These are phyloP conservation scores for Apodemus speciosus DNA, from an alignment of 2,113 vertebrate species.

Conservation along the genomic window DNA sequence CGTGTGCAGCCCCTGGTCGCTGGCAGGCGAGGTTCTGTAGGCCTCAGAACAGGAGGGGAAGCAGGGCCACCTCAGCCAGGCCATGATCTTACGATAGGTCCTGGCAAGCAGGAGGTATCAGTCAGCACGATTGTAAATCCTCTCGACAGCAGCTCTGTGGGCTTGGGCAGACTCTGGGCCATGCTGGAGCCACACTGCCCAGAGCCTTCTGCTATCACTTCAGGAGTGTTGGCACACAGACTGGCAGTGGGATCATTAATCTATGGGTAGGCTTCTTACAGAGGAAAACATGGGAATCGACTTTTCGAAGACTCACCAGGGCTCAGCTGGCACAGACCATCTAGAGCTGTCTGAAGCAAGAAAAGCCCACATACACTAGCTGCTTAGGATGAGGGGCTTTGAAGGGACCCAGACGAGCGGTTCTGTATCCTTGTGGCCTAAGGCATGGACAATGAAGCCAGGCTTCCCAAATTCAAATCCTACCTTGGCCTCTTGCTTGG, in stretches of 20 bases:
- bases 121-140: constrained; percentile 46
- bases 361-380: not conserved
- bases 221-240: constrained; percentile 50
- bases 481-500: not conserved
- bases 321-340: constrained; percentile 1
- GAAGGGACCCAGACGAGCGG: not conserved
- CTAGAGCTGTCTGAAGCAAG: constrained; percentile 5
- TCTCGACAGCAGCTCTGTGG: constrained; percentile 46
- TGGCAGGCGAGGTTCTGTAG: not conserved
- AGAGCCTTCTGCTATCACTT: constrained; percentile 51
- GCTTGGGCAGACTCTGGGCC: constrained; percentile 6
- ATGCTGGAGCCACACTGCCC: constrained; percentile 57
- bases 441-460: not conserved
- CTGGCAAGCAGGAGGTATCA: constrained; percentile 55
- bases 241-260: constrained; percentile 51
- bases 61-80: not conserved
- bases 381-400: not conserved
- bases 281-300: constrained; percentile 42
- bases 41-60: not conserved
- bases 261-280: constrained; percentile 16
- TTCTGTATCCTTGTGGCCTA: not conserved
- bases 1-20: not conserved
- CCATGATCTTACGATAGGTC: not conserved
- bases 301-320: not conserved
- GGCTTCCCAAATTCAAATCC: constrained; percentile 14